Evolutionary conservation across 1,140 invertebrate species (phyloP).

Genomic region (Aphis gossypii): DNA sequence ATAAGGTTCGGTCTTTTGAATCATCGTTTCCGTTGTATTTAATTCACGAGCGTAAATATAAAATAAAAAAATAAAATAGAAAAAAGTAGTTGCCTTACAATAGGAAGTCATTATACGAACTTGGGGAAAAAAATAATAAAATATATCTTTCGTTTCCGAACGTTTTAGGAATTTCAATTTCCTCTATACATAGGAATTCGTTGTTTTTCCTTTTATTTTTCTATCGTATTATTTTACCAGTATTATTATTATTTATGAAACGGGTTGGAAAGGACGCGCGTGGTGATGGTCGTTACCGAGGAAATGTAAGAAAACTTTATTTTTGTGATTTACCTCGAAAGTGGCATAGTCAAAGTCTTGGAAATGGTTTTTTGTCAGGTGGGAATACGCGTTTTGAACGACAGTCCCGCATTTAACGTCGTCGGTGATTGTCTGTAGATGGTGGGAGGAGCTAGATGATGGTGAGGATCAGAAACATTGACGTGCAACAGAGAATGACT

Average conservation of each 20-base stretch:
- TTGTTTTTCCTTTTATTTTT: neutral
- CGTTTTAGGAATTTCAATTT: conserved; percentile 38
- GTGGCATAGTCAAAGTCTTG: too few species aligned
- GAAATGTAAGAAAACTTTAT: neutral
- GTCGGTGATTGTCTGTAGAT: neutral
- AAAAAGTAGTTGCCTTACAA: neutral
- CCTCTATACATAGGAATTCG: neutral
- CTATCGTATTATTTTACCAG: neutral
- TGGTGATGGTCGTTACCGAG: neutral
- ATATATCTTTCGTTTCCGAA: conserved; percentile 3
- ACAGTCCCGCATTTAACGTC: neutral
- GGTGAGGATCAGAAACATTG: neutral
- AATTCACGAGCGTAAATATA: conserved; percentile 1
- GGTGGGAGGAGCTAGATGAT: too few species aligned
- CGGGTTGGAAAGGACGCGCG: neutral
- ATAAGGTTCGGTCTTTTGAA: neutral
- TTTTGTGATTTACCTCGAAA: neutral
- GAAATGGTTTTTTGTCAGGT: neutral
- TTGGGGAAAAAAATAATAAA: neutral
- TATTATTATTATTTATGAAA: conserved; percentile 37
- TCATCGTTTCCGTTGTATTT: conserved; percentile 34
- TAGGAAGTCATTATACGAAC: neutral
- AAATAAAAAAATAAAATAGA: neutral
- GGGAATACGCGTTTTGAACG: neutral
- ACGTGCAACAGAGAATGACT: neutral